phyloP scores from a whole-genome alignment of 2,888 invertebrate genomes.

The Drosophila setosimentum region DNA sequence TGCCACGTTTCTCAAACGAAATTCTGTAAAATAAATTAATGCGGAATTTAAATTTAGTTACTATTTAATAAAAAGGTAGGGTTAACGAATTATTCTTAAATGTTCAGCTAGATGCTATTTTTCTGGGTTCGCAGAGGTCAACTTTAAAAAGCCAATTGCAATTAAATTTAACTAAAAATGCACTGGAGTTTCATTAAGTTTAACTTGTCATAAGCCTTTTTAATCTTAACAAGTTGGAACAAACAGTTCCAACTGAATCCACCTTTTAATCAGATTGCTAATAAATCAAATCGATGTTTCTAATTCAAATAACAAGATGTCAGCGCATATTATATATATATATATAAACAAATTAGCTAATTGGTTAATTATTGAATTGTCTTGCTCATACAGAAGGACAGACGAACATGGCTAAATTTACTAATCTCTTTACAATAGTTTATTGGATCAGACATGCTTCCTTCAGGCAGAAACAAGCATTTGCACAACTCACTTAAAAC shows the following conservation, averaged over 20 bases:
- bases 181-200: not conserved
- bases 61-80: not conserved
- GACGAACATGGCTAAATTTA: not conserved
- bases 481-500: not conserved
- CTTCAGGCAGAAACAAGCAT: not conserved
- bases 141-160: not conserved
- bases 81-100: not conserved
- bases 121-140: not conserved
- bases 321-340: not conserved
- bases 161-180: not conserved
- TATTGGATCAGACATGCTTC: not conserved
- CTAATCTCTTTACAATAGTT: not conserved
- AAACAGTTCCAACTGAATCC: not conserved
- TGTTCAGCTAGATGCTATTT: not conserved
- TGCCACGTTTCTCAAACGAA: slow-evolving; percentile 2
- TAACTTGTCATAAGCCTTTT: not conserved
- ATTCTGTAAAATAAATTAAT: slow-evolving; percentile 4
- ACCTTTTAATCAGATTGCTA: not conserved
- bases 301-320: not conserved
- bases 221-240: not conserved
- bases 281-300: not conserved
- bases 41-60: not conserved
- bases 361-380: no score
- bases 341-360: no score
- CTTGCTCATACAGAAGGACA: not conserved